Conservation (phyloP, 2,113 vertebrate species). For the Tauraco erythrolophus region DNA sequence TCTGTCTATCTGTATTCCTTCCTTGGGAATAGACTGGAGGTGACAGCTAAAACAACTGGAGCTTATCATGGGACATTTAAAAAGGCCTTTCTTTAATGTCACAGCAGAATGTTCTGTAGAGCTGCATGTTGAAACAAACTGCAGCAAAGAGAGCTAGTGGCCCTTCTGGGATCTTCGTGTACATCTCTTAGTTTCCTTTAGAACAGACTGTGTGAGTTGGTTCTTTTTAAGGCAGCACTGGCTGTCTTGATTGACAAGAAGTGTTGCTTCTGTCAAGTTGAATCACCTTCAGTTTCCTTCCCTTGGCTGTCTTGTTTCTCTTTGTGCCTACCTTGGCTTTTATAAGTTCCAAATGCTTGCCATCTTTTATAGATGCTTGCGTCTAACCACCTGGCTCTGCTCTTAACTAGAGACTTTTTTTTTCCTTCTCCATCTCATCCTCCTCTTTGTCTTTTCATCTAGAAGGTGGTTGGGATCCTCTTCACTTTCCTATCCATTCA, state of each 20-base stretch:
- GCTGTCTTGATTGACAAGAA: neutral
- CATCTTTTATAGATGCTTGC: neutral
- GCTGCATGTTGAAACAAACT: neutral
- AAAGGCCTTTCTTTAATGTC: neutral
- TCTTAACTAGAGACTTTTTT: neutral
- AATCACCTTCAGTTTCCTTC: neutral
- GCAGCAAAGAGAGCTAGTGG: neutral
- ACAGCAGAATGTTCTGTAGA: neutral
- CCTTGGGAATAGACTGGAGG: neutral
- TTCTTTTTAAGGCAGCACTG: neutral
- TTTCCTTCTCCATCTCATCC: neutral
- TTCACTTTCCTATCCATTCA: neutral
- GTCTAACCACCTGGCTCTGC: neutral
- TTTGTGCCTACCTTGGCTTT: neutral
- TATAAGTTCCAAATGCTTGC: neutral
- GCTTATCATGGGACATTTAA: neutral
- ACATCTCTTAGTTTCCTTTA: neutral
- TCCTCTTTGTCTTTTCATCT: neutral
- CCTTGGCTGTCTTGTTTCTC: neutral
- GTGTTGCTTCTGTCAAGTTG: neutral
- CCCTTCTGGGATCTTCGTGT: neutral
- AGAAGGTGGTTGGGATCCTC: neutral
- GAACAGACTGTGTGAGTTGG: neutral
- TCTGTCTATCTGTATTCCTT: neutral
- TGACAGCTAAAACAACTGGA: neutral